phyloP scores from a whole-genome alignment of 1,140 invertebrate species.

The Drosophila kanapiae region DNA sequence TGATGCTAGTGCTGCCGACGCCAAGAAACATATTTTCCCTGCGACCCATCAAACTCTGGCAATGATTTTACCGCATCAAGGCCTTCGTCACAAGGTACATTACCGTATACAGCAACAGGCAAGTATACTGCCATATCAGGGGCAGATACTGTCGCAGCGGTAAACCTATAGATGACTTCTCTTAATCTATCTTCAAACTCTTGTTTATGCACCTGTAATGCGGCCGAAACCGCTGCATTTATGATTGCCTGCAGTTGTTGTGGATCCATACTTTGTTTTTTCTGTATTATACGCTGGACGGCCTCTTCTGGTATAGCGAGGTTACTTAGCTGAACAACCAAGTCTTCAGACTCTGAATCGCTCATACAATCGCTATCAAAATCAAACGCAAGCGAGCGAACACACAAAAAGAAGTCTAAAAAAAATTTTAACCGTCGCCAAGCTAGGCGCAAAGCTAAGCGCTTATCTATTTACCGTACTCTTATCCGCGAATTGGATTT shows the following conservation, averaged over 20 bases:
- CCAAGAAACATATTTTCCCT: constrained; percentile 46
- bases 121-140: background rate
- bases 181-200: too few relatives aligned
- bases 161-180: too few relatives aligned
- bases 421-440: background rate
- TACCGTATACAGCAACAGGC: constrained; percentile 3
- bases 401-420: background rate
- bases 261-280: background rate
- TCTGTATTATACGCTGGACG: too few relatives aligned
- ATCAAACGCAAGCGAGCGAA: too few relatives aligned
- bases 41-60: constrained; percentile 16
- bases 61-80: constrained; percentile 14
- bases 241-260: background rate
- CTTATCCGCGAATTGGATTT: too few relatives aligned
- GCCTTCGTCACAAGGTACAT: constrained; percentile 6
- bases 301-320: background rate
- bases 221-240: background rate
- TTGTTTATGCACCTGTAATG: constrained; percentile 1
- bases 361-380: too few relatives aligned
- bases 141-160: too few relatives aligned
- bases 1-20: constrained; percentile 23
- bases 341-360: background rate
- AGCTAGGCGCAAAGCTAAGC: background rate
- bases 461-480: too few relatives aligned
- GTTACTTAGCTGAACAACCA: background rate